Evolutionary conservation across 2,113 vertebrate genomes (phyloP), one percentile per base, ranked within the genome.

Genomic region (Marmota monax): DNA sequence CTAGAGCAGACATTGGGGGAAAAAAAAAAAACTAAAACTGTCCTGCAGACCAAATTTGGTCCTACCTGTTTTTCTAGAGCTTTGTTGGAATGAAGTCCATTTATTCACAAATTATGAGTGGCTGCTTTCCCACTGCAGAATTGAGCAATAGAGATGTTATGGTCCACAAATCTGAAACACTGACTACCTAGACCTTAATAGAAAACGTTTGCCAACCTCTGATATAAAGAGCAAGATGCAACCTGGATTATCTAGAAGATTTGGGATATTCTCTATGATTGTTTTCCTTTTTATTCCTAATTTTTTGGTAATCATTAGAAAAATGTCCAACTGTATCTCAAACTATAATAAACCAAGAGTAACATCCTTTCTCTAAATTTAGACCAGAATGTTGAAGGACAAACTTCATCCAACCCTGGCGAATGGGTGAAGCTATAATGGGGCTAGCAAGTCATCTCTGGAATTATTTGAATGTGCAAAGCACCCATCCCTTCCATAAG

Each of bases 271-370:
- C 45, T 58, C 82, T 48, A 37, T 14, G 25, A 45, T 56, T 82
- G 4, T 63, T 94, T 90, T 80, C 58, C 34, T 90, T 91, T 82
- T 37, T 20, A 94, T 74, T 95, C 32, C n/a, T 76, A 18, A 88
- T 14, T 45, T 77, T 85, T 91, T 77, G 17, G 32, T 73, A 72
- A 82, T 16, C 7, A 34, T 56, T 77, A 82, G 12, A 76, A 94
- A 83, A 95, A 13, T 5, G 69, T 70, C 51, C 29, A 17, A 42
- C 4, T 37, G 5, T 22, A 23, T 45, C 27, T 88, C 23, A 20
- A 88, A 27, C 25, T 80, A 13, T 22, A 78, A 0, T 13, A 88
- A 90, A 78, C 39, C 5, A 85, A 90, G 20, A 67, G 29, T 69
- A 93, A 82, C 13, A 0, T 63, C 1, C 8, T 76, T 73, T 70